A percentile compares a stretch with the other conserved stretches of the same genome.
Conservation (phyloP, 2,888 invertebrate species). For the Caradrina clavipalpis region DNA sequence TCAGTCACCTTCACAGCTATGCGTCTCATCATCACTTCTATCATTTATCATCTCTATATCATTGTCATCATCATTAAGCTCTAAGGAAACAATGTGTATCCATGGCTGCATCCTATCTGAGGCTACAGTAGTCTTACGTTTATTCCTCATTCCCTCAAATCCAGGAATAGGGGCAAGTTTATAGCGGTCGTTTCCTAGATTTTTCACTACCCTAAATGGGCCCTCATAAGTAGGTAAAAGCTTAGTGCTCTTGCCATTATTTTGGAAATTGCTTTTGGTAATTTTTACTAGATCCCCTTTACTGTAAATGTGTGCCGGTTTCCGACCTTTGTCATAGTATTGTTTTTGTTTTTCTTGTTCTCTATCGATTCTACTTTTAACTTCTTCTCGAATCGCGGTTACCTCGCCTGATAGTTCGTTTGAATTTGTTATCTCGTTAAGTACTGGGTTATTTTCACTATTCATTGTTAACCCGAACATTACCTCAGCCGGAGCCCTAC, state of each 20-base stretch:
- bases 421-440: background rate
- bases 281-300: background rate
- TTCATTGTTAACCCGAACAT: background rate
- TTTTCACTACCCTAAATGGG: background rate
- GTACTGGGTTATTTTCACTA: background rate
- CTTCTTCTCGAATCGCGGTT: background rate
- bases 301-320: background rate
- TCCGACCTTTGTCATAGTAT: background rate
- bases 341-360: background rate
- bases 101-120: background rate
- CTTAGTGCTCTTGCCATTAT: background rate
- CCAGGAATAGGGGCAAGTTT: background rate
- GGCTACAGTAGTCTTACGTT: background rate
- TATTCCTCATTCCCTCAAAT: background rate
- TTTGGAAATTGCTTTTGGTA: background rate
- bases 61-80: background rate
- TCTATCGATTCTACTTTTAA: background rate
- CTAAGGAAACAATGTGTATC: background rate
- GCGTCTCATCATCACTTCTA: too few species aligned
- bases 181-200: background rate
- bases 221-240: background rate
- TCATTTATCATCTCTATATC: too few species aligned
- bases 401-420: background rate
- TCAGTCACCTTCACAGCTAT: too few species aligned
- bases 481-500: background rate